Percentiles rank a stretch among this genome's conserved stretches.
Conservation (phyloP, 2,888 invertebrate species). For the Isotomurus palustris region DNA sequence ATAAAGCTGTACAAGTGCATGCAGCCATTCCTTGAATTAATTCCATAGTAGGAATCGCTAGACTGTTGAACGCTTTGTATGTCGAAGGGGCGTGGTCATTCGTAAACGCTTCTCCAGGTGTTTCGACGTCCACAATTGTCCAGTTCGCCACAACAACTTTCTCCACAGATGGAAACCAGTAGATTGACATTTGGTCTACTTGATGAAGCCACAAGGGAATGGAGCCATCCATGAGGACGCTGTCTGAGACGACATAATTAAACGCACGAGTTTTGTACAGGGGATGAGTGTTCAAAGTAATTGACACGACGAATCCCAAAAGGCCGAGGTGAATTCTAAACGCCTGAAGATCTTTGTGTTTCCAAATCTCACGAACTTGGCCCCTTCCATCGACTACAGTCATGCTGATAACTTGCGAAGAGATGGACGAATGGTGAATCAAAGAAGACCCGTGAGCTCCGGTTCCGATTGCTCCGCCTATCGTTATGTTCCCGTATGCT, state of each 20-base stretch:
- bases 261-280: constrained; percentile 12
- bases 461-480: constrained; percentile 22
- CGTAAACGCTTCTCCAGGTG: constrained; percentile 5
- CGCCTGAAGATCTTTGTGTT: constrained; percentile 7
- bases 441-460: constrained; percentile 20
- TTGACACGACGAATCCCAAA: constrained; percentile 11
- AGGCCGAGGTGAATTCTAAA: constrained; percentile 22
- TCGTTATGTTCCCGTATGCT: constrained; percentile 17
- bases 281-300: constrained; percentile 12
- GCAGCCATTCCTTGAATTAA: neutral
- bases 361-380: constrained; percentile 2
- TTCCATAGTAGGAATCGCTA: neutral
- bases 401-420: constrained; percentile 12
- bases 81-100: constrained; percentile 10
- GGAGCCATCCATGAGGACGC: constrained; percentile 3
- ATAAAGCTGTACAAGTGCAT: neutral
- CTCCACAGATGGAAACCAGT: constrained; percentile 17
- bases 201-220: neutral
- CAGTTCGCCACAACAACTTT: constrained; percentile 20
- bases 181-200: constrained; percentile 11
- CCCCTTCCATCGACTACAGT: constrained; percentile 20
- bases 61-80: neutral
- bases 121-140: constrained; percentile 15
- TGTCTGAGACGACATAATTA: constrained; percentile 7
- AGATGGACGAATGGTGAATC: constrained; percentile 8